Base-by-base conservation (phyloP, 2,888 invertebrate species). In the Zygogramma bicolorata region DNA sequence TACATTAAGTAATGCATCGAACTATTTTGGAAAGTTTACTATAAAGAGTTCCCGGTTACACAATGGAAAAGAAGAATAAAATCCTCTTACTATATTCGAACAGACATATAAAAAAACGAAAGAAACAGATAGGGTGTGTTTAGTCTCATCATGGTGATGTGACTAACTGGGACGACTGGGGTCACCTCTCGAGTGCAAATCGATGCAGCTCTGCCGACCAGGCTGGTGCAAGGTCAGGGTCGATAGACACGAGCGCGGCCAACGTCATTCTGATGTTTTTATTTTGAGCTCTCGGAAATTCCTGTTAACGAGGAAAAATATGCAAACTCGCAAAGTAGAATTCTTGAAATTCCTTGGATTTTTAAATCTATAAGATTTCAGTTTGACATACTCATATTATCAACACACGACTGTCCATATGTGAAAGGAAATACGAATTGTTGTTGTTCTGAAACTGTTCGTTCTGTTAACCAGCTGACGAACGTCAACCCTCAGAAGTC, bases 111-210 rank as follows among this genome's bases (percentile, higher is more conserved):
- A n/a, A n/a, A n/a, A n/a, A n/a, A n/a, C n/a, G n/a, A n/a, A 60
- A 60, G 60, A 34, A 31, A 5, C 1, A 60, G 10, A 10, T 58
- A n/a, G 18, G 31, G 20, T 10, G 75, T 74, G 46, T 72, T 75
- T 77, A 79, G 75, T 73, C 78, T 75, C 71, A 77, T 61, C 40
- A 42, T 22, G 49, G 61, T 58, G 63, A 78, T 73, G 53, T 76
- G 76, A 74, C 72, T 76, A 79, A 79, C 70, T 76, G 72, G 79
- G 77, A 72, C 76, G 71, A 68, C 70, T 67, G 68, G 77, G 83
- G 84, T 84, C 82, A 82, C 83, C 83, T 81, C 81, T 80, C 77
- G 70, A 72, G 79, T 80, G 79, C 81, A 81, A 84, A 84, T 84
- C 84, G 84, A 84, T 84, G 84, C 83, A 84, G 84, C 84, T 53